Evolutionary conservation across 2,113 vertebrate genomes (phyloP).

Genomic region (Aythya baeri): DNA sequence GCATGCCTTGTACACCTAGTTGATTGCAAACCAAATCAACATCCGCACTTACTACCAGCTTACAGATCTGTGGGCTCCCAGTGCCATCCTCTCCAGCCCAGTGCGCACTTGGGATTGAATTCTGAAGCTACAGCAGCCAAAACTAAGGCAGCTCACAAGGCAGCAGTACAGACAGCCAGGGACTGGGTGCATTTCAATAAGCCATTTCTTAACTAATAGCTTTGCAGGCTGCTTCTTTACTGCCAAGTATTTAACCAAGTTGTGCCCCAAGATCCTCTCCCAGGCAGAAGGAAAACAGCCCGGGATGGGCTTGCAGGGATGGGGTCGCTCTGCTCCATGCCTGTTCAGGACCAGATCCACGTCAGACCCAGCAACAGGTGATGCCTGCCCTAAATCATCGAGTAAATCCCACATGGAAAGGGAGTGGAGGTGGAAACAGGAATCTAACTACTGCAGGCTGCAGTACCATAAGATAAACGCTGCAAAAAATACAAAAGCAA

Average conservation of each 20-base stretch:
- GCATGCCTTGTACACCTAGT: fast-evolving
- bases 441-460: background rate
- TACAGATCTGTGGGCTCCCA: background rate
- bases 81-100: background rate
- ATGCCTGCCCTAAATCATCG: background rate
- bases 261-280: background rate
- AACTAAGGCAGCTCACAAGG: background rate
- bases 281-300: background rate
- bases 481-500: background rate
- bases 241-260: background rate
- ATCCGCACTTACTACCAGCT: background rate
- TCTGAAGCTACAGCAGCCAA: background rate
- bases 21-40: background rate
- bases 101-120: background rate
- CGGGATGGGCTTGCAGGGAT: background rate
- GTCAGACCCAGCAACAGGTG: background rate
- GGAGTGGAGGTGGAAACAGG: background rate
- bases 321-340: background rate
- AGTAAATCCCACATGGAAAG: background rate
- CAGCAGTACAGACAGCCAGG: background rate
- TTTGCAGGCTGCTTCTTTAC: background rate
- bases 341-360: background rate
- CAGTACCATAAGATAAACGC: background rate
- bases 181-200: background rate
- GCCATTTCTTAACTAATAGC: background rate